A percentile compares a stretch with the other conserved stretches of the same genome.
These are phyloP conservation scores for Tetranychus cinnabarinus DNA, from an alignment of 1,140 invertebrate species.

Conservation along the genomic window DNA sequence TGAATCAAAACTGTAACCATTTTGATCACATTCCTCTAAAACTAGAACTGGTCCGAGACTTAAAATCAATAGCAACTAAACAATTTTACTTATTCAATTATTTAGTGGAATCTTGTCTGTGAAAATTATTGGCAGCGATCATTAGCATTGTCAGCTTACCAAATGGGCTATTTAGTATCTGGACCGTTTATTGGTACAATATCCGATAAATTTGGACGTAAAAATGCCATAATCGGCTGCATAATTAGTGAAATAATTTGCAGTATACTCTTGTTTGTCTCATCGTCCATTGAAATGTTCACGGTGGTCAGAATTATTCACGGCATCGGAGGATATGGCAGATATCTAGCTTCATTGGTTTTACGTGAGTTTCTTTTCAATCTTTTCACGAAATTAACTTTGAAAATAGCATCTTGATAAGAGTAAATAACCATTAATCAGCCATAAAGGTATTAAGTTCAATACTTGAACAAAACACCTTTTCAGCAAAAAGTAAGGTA, in stretches of 20 bases:
- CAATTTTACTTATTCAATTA: not conserved
- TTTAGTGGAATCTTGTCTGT: slow-evolving; percentile 47
- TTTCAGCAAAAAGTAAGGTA: too few relatives aligned
- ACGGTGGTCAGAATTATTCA: not conserved
- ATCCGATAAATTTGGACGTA: slow-evolving; percentile 38
- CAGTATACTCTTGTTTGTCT: not conserved
- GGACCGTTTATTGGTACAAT: slow-evolving; percentile 50
- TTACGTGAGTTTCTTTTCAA: not conserved
- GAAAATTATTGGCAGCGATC: slow-evolving; percentile 35
- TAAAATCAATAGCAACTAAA: too few relatives aligned
- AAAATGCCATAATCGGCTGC: not conserved
- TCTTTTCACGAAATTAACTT: not conserved
- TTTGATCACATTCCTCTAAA: too few relatives aligned
- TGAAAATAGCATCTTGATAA: not conserved
- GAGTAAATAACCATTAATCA: too few relatives aligned
- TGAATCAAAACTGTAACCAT: too few relatives aligned
- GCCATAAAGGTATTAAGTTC: too few relatives aligned
- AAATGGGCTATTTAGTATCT: slow-evolving; percentile 54
- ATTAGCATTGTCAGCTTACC: slow-evolving; percentile 49
- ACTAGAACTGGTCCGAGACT: not conserved
- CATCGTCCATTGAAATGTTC: not conserved
- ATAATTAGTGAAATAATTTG: not conserved
- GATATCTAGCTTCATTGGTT: slow-evolving; percentile 2
- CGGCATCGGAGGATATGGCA: not conserved
- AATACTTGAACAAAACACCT: too few relatives aligned